Evolutionary conservation across 2,113 vertebrate genomes (phyloP), one percentile per base, ranked within the genome.

Genomic region (Cromileptes altivelis): DNA sequence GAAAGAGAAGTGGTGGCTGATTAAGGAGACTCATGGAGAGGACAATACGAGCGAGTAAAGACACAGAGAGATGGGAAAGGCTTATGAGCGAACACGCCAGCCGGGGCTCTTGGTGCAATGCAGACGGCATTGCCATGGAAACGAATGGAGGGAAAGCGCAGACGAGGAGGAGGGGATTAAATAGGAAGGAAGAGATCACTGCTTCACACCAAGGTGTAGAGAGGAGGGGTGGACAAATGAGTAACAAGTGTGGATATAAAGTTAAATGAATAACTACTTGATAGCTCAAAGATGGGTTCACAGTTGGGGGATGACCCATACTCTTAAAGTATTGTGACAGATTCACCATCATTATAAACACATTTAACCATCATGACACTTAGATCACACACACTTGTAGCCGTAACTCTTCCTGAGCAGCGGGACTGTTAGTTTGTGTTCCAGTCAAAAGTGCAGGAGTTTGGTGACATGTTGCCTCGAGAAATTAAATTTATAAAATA

Each of bases 71-170:
- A 85, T 55, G 70, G 75, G 76, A 85, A 91, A 90, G 85, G 88
- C 93, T 92, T 85, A 85, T 88, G 87, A 91, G 79, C 23, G 72
- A 90, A 89, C 80, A 82, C 71, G 72, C 70, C 77, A 83, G 78
- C 88, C 85, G 82, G 94, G 94, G 94, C 93, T 94, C 94, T 95
- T 96, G 94, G 93, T 96, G 96, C 96, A 96, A 94, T 96, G 96
- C 96, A 95, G 95, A 95, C 90, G 80, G 94, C 89, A 96, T 97
- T 95, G 89, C 96, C 96, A 96, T 97, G 96, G 97, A 95, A 97
- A 97, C 96, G 75, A 92, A 87, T 84, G 81, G 91, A 89, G 86
- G 85, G 85, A 91, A 83, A 92, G 91, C 75, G 78, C 91, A 88
- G 89, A 80, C 65, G 61, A 90, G 90, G 88, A 91, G 92, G 92